These are phyloP conservation scores for Whitmania pigra DNA, from an alignment of 1,140 invertebrate species.

Conservation along the genomic window DNA sequence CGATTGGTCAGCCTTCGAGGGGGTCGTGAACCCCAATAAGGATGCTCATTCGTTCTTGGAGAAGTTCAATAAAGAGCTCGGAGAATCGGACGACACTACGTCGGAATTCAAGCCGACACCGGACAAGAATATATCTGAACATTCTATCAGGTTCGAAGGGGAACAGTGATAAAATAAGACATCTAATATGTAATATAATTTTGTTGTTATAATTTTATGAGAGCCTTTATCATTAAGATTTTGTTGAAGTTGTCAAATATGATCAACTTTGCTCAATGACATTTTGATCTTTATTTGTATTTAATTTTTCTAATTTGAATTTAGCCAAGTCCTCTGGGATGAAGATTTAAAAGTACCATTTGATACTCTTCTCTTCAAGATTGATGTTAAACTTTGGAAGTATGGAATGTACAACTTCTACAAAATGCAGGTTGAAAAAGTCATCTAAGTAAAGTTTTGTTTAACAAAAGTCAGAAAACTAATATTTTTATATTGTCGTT, in stretches of 20 bases:
- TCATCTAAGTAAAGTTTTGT: not conserved
- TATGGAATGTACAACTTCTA: conserved; percentile 49
- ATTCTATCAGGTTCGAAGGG: not conserved
- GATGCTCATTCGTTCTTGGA: not conserved
- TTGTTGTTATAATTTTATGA: no score
- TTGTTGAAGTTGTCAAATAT: no score
- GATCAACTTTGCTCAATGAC: no score
- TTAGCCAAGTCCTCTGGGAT: conserved; percentile 34
- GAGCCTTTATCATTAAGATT: no score
- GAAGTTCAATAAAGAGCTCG: conserved; percentile 13
- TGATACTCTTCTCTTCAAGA: conserved; percentile 44
- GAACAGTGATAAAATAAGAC: no score
- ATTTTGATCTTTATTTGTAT: not conserved
- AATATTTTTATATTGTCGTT: not conserved
- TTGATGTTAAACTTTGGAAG: conserved; percentile 41
- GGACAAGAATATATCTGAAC: conserved; percentile 6
- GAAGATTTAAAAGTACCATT: conserved; percentile 36
- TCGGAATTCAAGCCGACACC: conserved; percentile 2
- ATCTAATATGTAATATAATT: no score
- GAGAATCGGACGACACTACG: not conserved
- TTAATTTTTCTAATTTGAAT: conserved; percentile 19
- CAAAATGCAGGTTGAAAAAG: conserved; percentile 43
- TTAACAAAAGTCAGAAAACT: not conserved
- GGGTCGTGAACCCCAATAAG: no score
- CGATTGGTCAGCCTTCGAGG: no score